Percentiles rank a stretch among this genome's conserved stretches.
phyloP scores from a whole-genome alignment of 2,888 invertebrate genomes.

The Belgica antarctica region DNA sequence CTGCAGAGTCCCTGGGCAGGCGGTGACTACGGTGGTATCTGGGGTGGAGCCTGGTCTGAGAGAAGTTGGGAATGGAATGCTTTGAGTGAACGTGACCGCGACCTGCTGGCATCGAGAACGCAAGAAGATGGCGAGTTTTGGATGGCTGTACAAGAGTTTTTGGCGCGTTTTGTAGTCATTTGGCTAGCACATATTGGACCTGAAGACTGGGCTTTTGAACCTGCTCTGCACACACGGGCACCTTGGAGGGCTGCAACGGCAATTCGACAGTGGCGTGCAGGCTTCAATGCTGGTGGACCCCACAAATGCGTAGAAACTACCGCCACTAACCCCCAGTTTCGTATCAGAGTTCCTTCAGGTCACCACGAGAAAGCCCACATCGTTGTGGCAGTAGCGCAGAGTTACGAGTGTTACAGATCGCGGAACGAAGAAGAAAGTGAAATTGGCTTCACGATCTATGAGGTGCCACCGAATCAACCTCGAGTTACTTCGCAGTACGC shows the following conservation, averaged over 20 bases:
- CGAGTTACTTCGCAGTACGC: slow-evolving; percentile 63
- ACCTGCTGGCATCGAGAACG: slow-evolving; percentile 62
- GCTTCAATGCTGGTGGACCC: slow-evolving; percentile 71
- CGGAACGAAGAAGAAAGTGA: slow-evolving; percentile 58
- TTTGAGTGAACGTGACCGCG: slow-evolving; percentile 63
- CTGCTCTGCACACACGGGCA: slow-evolving; percentile 64
- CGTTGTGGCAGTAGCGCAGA: slow-evolving; percentile 69
- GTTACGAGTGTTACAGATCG: slow-evolving; percentile 58
- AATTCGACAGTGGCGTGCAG: slow-evolving; percentile 64
- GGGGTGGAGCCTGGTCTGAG: slow-evolving; percentile 72
- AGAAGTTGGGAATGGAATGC: slow-evolving; percentile 69
- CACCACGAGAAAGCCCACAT: slow-evolving; percentile 65
- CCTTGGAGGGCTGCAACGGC: slow-evolving; percentile 70
- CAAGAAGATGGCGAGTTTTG: slow-evolving; percentile 70
- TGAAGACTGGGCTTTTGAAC: slow-evolving; percentile 64
- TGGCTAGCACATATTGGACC: slow-evolving; percentile 71
- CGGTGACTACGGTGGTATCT: slow-evolving; percentile 62
- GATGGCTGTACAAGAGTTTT: slow-evolving; percentile 50
- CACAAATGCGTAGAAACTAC: slow-evolving; percentile 64
- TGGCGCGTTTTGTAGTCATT: slow-evolving; percentile 47
- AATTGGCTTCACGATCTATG: slow-evolving; percentile 71
- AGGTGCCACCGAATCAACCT: slow-evolving; percentile 63
- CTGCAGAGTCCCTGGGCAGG: slow-evolving; percentile 60
- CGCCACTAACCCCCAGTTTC: slow-evolving; percentile 69
- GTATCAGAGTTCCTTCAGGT: slow-evolving; percentile 65